Evolutionary conservation across 2,888 invertebrate genomes (phyloP).

Genomic region (Seladonia tumulorum): DNA sequence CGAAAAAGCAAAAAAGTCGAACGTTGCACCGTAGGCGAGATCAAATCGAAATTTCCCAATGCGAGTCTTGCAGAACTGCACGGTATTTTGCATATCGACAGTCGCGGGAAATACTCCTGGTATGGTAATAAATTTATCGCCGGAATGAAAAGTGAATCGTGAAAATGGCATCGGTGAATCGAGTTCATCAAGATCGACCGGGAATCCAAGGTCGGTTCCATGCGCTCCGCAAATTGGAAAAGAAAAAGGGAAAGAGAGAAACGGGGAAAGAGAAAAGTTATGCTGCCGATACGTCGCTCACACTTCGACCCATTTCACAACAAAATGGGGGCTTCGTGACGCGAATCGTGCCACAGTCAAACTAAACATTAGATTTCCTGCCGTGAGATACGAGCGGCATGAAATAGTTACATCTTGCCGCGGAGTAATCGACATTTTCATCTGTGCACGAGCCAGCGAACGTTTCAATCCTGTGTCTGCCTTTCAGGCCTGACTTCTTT

Average conservation of each 20-base stretch:
- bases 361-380: slow-evolving; percentile 18
- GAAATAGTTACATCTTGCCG: slow-evolving; percentile 11
- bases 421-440: slow-evolving; percentile 10
- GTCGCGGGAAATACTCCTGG: not conserved
- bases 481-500: not conserved
- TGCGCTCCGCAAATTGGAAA: not conserved
- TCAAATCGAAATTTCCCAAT: not conserved
- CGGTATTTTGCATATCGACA: not conserved
- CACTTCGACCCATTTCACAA: slow-evolving; percentile 13
- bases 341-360: slow-evolving; percentile 4
- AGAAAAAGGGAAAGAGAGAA: not conserved
- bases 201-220: not conserved
- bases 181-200: not conserved
- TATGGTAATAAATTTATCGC: not conserved
- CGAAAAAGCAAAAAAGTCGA: not conserved
- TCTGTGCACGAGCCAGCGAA: not conserved
- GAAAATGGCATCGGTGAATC: not conserved
- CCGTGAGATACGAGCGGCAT: slow-evolving; percentile 12
- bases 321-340: slow-evolving; percentile 10
- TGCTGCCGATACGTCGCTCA: slow-evolving; percentile 2
- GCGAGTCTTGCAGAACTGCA: not conserved
- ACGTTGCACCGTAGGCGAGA: not conserved
- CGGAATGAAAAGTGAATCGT: not conserved
- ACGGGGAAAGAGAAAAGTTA: not conserved
- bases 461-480: not conserved